Conservation (phyloP, 1,140 invertebrate genomes). For the Ridgeia piscesae region DNA sequence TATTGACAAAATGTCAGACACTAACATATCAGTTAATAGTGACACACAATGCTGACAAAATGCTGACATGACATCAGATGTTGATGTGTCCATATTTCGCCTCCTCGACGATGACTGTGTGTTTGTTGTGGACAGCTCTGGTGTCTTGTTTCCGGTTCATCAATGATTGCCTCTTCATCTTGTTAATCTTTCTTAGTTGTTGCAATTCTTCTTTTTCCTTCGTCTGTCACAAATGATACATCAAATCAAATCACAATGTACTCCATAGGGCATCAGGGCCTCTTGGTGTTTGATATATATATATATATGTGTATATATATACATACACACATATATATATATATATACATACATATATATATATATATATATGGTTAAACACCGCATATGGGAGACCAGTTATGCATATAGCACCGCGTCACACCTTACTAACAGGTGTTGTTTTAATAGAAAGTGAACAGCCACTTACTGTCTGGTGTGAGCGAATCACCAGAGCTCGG, state of each 20-base stretch:
- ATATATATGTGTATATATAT: too few species aligned
- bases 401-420: background rate
- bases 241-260: background rate
- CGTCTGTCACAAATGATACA: background rate
- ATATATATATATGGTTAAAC: too few species aligned
- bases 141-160: background rate
- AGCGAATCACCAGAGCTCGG: constrained; percentile 68
- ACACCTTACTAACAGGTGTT: too few species aligned
- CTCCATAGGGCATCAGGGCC: too few species aligned
- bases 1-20: background rate
- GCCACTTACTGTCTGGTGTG: constrained; percentile 49
- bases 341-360: too few species aligned
- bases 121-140: background rate
- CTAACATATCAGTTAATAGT: background rate
- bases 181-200: background rate
- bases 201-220: background rate
- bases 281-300: too few species aligned
- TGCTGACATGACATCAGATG: background rate
- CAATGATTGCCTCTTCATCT: background rate
- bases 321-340: too few species aligned
- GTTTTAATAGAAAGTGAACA: background rate
- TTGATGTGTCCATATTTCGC: background rate
- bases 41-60: background rate
- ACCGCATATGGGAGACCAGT: too few species aligned
- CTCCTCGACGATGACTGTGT: background rate